Percentiles rank a stretch among this genome's conserved stretches.
Evolutionary conservation across 2,797 vertebrate genomes (phyloP).

Genomic region (Schizopygopsis malacanthus): DNA sequence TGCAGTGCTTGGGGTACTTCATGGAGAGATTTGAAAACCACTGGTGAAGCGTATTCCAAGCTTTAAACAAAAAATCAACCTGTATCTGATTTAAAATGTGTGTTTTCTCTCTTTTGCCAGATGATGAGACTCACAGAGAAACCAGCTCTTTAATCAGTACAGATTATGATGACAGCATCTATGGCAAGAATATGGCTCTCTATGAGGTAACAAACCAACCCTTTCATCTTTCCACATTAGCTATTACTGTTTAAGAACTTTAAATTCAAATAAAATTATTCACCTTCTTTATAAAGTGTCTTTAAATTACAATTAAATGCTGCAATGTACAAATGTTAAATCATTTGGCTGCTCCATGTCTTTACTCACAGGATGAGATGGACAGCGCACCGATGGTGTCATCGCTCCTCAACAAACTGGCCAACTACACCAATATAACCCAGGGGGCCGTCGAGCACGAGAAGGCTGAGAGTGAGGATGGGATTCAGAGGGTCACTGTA

Average conservation of each 20-base stretch:
- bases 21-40: too few species aligned
- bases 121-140: constrained; percentile 80
- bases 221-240: neutral
- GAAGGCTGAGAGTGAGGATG: constrained; percentile 84
- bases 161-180: constrained; percentile 78
- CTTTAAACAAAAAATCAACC: neutral
- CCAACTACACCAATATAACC: constrained; percentile 94
- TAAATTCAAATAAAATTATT: neutral
- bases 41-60: neutral
- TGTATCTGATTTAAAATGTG: neutral
- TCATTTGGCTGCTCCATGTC: neutral
- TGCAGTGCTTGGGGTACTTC: too few species aligned
- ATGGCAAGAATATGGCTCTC: constrained; percentile 93
- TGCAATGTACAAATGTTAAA: neutral
- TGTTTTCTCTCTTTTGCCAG: constrained; percentile 65
- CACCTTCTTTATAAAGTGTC: neutral
- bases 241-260: neutral
- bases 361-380: constrained; percentile 89
- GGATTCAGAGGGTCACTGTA: constrained; percentile 79
- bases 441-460: constrained; percentile 95
- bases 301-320: neutral
- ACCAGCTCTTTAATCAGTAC: constrained; percentile 82
- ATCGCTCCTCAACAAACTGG: constrained; percentile 92
- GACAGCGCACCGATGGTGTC: constrained; percentile 96
- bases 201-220: constrained; percentile 84